A percentile compares a stretch with the other conserved stretches of the same genome.
These are phyloP conservation scores for Pachypanchax playfairii DNA, from an alignment of 2,113 vertebrate species.

Conservation along the genomic window DNA sequence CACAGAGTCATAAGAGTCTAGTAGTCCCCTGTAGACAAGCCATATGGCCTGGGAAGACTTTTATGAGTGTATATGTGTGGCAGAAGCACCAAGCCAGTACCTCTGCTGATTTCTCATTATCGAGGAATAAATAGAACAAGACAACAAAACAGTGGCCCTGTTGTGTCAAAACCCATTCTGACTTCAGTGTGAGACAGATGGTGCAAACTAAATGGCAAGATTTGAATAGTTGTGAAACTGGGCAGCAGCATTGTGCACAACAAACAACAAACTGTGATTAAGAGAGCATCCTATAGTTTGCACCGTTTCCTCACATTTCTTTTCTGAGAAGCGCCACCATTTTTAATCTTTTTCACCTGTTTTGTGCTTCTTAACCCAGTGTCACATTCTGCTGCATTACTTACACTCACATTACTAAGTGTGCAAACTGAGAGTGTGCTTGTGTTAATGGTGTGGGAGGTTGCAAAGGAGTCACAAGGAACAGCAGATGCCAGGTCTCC, in stretches of 20 bases:
- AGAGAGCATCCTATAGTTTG: conserved; percentile 25
- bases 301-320: conserved; percentile 17
- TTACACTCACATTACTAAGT: conserved; percentile 38
- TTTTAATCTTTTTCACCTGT: conserved; percentile 33
- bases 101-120: conserved; percentile 79
- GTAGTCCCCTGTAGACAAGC: conserved; percentile 62
- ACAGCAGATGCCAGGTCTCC: conserved; percentile 66
- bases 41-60: conserved; percentile 78
- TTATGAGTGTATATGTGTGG: conserved; percentile 65
- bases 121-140: conserved; percentile 81
- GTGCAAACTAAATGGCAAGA: conserved; percentile 73
- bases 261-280: conserved; percentile 56
- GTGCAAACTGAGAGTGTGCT: conserved; percentile 27
- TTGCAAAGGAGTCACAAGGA: conserved; percentile 48
- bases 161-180: conserved; percentile 71
- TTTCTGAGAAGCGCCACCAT: conserved; percentile 17
- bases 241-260: conserved; percentile 51
- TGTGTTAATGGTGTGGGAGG: conserved; percentile 66
- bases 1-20: conserved; percentile 67
- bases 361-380: conserved; percentile 31
- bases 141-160: conserved; percentile 72
- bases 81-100: conserved; percentile 65
- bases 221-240: conserved; percentile 63
- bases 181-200: conserved; percentile 78
- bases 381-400: conserved; percentile 34